A percentile compares a stretch with the other conserved stretches of the same genome.
phyloP scores from a whole-genome alignment of 1,140 invertebrate species.

The Atta texana region DNA sequence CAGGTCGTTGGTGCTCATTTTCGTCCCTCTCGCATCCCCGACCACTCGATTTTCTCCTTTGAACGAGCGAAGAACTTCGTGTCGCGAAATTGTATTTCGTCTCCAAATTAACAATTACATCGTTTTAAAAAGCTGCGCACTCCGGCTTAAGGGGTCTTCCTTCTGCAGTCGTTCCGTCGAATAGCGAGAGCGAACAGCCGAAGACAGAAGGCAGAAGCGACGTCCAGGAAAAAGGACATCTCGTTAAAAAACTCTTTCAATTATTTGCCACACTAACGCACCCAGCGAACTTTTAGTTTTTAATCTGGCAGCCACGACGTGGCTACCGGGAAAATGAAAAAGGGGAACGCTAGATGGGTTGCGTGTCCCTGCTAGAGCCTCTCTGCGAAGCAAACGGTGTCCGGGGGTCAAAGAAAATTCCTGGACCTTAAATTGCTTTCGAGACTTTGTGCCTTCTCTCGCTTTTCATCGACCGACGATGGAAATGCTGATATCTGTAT shows the following conservation, averaged over 20 bases:
- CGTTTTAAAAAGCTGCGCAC: constrained; percentile 76
- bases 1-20: constrained; percentile 45
- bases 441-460: constrained; percentile 48
- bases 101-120: constrained; percentile 78
- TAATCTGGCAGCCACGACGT: constrained; percentile 49
- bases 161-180: constrained; percentile 43
- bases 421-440: constrained; percentile 65
- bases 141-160: constrained; percentile 58
- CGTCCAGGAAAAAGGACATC: constrained; percentile 27
- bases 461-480: constrained; percentile 11
- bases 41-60: constrained; percentile 51
- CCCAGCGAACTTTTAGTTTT: constrained; percentile 68
- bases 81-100: constrained; percentile 73
- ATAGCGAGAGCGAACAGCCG: constrained; percentile 48
- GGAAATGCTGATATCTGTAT: constrained; percentile 53
- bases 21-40: constrained; percentile 49
- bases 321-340: constrained; percentile 64
- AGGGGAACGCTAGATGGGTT: constrained; percentile 30
- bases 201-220: constrained; percentile 35
- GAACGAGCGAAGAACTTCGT: constrained; percentile 70
- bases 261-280: constrained; percentile 71
- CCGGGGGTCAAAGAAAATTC: constrained; percentile 60
- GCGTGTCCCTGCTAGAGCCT: constrained; percentile 53
- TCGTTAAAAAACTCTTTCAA: constrained; percentile 68
- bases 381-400: constrained; percentile 43